Conservation (phyloP, 2,113 vertebrate species). For the Genyomyrus donnyi region DNA sequence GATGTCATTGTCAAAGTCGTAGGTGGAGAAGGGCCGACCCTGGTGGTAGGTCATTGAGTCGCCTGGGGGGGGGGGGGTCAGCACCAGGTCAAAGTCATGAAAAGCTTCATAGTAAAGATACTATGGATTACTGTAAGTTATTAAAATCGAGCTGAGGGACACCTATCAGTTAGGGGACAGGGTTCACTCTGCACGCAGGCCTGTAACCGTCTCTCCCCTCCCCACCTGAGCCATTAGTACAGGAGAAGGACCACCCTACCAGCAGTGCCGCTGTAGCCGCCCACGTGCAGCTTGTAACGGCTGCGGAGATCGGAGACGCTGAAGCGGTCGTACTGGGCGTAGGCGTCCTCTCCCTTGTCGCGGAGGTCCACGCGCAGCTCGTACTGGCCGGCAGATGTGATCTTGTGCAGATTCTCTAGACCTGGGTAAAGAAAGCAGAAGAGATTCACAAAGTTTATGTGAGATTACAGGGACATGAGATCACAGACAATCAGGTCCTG, state of each 20-base stretch:
- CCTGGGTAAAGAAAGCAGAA: slow-evolving; percentile 54
- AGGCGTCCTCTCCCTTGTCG: slow-evolving; percentile 75
- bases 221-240: not conserved
- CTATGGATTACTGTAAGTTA: not conserved
- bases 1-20: slow-evolving; percentile 88
- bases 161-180: not conserved
- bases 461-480: not conserved
- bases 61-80: slow-evolving; percentile 53
- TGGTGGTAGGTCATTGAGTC: slow-evolving; percentile 97
- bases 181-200: not conserved
- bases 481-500: not conserved
- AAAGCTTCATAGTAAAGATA: not conserved
- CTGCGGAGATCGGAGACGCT: slow-evolving; percentile 72
- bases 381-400: slow-evolving; percentile 82
- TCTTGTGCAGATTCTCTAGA: slow-evolving; percentile 84
- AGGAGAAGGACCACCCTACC: slow-evolving; percentile 53
- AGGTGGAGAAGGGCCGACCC: slow-evolving; percentile 86
- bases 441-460: not conserved
- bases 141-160: not conserved
- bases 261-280: slow-evolving; percentile 88
- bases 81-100: not conserved
- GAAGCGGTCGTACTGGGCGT: slow-evolving; percentile 84
- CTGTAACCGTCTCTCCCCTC: not conserved
- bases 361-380: slow-evolving; percentile 86
- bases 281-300: slow-evolving; percentile 82